phyloP scores from a whole-genome alignment of 2,888 invertebrate genomes.

The Orchesellides sinensis region DNA sequence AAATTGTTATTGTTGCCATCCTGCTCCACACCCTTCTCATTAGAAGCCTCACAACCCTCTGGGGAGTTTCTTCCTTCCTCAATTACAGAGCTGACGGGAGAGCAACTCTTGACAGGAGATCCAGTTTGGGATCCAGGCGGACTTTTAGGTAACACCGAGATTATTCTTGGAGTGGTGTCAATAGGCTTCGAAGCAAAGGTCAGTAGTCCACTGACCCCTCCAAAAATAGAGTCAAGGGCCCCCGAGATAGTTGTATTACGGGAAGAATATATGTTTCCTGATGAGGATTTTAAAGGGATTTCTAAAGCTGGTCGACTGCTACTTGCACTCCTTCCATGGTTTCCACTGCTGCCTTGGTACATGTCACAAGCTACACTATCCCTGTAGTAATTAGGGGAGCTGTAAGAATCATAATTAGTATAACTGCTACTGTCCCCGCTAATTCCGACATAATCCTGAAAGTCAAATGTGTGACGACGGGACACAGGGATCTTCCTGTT shows the following conservation, averaged over 20 bases:
- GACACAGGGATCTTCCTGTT: constrained; percentile 69
- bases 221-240: constrained; percentile 65
- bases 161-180: constrained; percentile 73
- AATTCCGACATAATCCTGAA: constrained; percentile 65
- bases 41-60: constrained; percentile 73
- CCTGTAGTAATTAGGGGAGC: constrained; percentile 42
- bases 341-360: constrained; percentile 5
- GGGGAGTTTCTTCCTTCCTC: constrained; percentile 73
- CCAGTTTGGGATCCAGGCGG: constrained; percentile 67
- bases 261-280: constrained; percentile 35
- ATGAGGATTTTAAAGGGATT: constrained; percentile 60
- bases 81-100: constrained; percentile 71
- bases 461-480: constrained; percentile 71
- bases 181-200: constrained; percentile 59
- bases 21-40: constrained; percentile 67
- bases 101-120: constrained; percentile 71
- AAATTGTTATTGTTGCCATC: constrained; percentile 66
- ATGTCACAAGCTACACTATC: constrained; percentile 32
- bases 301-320: constrained; percentile 57
- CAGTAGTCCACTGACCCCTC: constrained; percentile 49
- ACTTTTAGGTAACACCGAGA: constrained; percentile 72
- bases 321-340: neutral
- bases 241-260: constrained; percentile 54
- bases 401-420: constrained; percentile 51
- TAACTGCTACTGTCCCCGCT: constrained; percentile 41